Base-by-base conservation (phyloP, 2,888 invertebrate genomes). In the Yponomeuta evonymella region DNA sequence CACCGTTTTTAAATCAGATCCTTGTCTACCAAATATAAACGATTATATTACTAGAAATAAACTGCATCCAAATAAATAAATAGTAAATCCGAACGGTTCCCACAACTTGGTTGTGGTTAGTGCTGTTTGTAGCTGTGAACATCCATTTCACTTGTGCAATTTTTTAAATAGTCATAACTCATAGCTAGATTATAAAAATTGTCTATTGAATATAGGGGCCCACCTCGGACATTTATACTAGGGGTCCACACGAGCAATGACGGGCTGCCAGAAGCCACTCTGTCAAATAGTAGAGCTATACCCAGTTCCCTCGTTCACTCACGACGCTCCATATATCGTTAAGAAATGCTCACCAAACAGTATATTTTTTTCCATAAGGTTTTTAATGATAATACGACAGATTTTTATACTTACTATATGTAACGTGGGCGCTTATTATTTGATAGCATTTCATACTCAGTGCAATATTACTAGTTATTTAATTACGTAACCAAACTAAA, bases 381-480 rank as follows among this genome's bases (percentile, higher is more conserved):
- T 83, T 23, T 84, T 86, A 86, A 89, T 84, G 85, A 86, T 87
- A 88, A 88, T 87, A 86, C 88, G 84, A 73, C 72, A 73, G 71
- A 71, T 78, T 81, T 79, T 85, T 83, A 83, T 82, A 83, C 86
- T 86, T 82, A 81, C 79, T 83, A 80, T 43, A 43, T 70, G 72
- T 85, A 82, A 81, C 79, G 91, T 90, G 93, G 91, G 92, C 92
- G 89, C 92, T 91, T 92, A 92, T 92, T 87, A 91, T 92, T 92
- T 92, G 85, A 90, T 91, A 89, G 89, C 88, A 89, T 90, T 91
- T 92, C 92, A 92, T 93, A 93, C 92, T 92, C 93, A 93, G 93
- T 93, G 93, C 93, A 93, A 93, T 93, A 93, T 93, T 92, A 91
- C 93, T 93, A 93, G 93, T 93, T 93, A 92, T 92, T 90, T 92